Percentiles rank a stretch among this genome's conserved stretches.
Conservation (phyloP, 2,888 invertebrate genomes). For the Phragmatobia fuliginosa region DNA sequence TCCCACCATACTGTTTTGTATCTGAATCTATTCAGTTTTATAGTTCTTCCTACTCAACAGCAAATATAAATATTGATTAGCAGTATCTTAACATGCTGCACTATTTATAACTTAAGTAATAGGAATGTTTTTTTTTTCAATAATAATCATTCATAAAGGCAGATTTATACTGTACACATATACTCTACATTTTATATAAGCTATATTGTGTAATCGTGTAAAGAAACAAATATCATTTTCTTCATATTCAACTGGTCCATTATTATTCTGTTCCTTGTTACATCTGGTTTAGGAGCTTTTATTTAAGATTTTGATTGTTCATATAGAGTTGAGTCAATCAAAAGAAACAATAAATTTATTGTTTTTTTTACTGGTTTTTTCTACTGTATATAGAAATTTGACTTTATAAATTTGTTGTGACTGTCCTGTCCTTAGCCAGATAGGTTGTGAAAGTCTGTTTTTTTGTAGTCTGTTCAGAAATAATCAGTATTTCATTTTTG, state of each 20-base stretch:
- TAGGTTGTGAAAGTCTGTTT: not conserved
- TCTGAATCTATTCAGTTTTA: not conserved
- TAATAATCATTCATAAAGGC: not conserved
- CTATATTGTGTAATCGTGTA: not conserved
- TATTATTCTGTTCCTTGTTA: not conserved
- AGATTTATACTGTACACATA: not conserved
- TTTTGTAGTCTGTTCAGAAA: not conserved
- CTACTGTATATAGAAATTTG: not conserved
- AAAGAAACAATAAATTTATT: not conserved
- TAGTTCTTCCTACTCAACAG: not conserved
- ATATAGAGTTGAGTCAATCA: not conserved
- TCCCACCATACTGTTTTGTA: slow-evolving; percentile 1
- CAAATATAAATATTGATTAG: not conserved
- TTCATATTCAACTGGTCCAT: no score
- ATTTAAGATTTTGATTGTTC: not conserved
- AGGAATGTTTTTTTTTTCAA: not conserved
- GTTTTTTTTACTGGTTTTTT: not conserved
- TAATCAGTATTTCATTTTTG: not conserved
- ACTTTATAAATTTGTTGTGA: not conserved
- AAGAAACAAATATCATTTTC: not conserved
- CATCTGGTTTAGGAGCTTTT: not conserved
- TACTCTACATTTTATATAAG: not conserved
- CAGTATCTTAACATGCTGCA: not conserved
- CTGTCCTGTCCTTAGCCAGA: not conserved
- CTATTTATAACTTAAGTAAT: not conserved